phyloP scores from a whole-genome alignment of 2,113 vertebrate genomes.

The Colius striatus region DNA sequence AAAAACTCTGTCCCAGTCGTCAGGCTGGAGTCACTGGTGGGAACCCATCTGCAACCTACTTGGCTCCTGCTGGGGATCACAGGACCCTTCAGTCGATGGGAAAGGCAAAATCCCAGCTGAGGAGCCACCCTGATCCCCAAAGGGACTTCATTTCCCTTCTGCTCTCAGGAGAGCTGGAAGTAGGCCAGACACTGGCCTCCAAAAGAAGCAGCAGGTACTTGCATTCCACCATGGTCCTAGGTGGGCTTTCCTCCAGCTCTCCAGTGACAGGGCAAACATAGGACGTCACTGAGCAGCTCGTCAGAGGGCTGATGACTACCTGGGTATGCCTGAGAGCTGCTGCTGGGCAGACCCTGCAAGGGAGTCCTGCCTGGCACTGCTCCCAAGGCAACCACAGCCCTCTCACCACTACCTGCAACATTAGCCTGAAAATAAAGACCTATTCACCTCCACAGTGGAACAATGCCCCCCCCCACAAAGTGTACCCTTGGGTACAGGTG shows the following conservation, averaged over 20 bases:
- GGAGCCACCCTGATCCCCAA: neutral
- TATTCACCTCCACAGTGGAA: accelerated
- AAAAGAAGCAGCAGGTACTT: neutral
- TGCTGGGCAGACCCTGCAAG: neutral
- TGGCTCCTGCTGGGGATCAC: constrained; percentile 10
- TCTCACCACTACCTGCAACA: neutral
- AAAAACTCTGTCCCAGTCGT: neutral
- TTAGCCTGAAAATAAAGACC: neutral
- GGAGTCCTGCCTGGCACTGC: neutral
- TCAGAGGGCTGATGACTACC: neutral
- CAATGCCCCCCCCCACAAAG: neutral
- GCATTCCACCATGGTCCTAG: accelerated
- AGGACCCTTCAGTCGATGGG: neutral
- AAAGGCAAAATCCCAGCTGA: neutral
- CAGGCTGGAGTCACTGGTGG: neutral
- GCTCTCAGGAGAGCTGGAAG: neutral
- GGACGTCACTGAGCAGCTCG: neutral
- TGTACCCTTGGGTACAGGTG: neutral
- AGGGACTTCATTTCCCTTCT: neutral
- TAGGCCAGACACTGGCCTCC: neutral
- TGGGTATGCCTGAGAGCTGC: neutral
- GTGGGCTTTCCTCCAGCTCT: neutral
- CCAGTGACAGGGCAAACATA: neutral
- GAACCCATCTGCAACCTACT: neutral
- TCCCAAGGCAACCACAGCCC: neutral